Base-by-base conservation (phyloP, 2,888 invertebrate species). In the Leucophenga maculata region DNA sequence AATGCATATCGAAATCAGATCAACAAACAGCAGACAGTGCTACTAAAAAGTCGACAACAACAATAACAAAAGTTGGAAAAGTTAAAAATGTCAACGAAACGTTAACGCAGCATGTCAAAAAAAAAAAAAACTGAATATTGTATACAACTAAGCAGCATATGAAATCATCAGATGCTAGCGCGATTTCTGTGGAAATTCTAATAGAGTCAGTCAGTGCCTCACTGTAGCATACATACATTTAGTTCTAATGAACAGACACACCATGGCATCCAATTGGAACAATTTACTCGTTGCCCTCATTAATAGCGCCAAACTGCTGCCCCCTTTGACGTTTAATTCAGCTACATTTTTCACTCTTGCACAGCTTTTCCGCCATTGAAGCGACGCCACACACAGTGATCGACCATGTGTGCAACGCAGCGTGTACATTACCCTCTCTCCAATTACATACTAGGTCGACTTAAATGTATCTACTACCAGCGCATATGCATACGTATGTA, bases 281-380 rank as follows among this genome's bases (percentile, higher is more conserved):
- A 39, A 39, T 39, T 39, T 39, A 39, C 39, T 39, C 39, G 39
- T 39, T 39, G 39, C 39, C 39, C 39, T 39, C 39, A 39, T 39
- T 39, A 39, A 39, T 39, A 39, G 39, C 39, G 1, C 39, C 39
- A 39, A 11, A 39, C 39, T 39, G 39, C 39, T 39, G 39, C 26
- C 26, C 26, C 26, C 26, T 26, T 26, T 26, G 26, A 26, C 26
- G 26, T 26, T 26, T 26, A 26, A 26, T 4, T 39, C 6, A 11
- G 26, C 3, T 39, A 83, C 75, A 83, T 76, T 80, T 80, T 83
- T 84, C 84, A 82, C 84, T 83, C 80, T 82, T 80, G 82, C 80
- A 79, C 78, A 82, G 80, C 82, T 80, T 80, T 80, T 83, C 80
- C 80, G 82, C 77, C 77, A 69, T 64, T 65, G 69, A 54, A 65